Evolutionary conservation across 2,888 invertebrate species (phyloP).

Genomic region (Epinotia nisella): DNA sequence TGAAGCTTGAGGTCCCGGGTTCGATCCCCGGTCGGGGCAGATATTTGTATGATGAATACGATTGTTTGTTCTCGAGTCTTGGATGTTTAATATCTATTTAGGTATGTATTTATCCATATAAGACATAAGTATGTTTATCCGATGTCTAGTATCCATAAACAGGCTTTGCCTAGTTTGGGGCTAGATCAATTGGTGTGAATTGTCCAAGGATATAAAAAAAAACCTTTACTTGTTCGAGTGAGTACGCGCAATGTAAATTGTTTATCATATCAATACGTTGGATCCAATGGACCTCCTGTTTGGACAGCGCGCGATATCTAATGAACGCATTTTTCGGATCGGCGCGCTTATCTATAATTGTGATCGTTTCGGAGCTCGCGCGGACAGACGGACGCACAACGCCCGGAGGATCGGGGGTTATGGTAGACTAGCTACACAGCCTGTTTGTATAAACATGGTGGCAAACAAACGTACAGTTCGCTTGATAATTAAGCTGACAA

Average conservation of each 20-base stretch:
- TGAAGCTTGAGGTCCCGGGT: too few relatives aligned
- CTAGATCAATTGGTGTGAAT: too few relatives aligned
- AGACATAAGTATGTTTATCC: too few relatives aligned
- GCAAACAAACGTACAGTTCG: not conserved
- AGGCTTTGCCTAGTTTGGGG: too few relatives aligned
- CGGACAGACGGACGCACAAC: slow-evolving; percentile 44
- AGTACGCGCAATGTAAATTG: not conserved
- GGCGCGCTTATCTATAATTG: slow-evolving; percentile 68
- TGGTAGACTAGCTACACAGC: not conserved
- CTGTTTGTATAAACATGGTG: not conserved
- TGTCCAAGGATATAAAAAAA: too few relatives aligned
- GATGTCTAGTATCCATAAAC: too few relatives aligned
- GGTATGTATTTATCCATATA: too few relatives aligned
- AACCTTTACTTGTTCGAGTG: too few relatives aligned
- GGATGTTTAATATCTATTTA: too few relatives aligned
- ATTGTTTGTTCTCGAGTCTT: too few relatives aligned
- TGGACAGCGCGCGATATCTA: slow-evolving; percentile 2
- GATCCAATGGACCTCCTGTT: not conserved
- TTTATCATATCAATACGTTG: not conserved
- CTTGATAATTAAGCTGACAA: not conserved
- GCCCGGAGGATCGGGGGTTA: slow-evolving; percentile 25
- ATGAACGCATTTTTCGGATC: slow-evolving; percentile 33
- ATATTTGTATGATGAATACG: too few relatives aligned
- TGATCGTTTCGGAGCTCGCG: slow-evolving; percentile 55
- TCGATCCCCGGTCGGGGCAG: too few relatives aligned